Base-by-base conservation (phyloP, 2,113 vertebrate genomes). In the Eulemur macaco region DNA sequence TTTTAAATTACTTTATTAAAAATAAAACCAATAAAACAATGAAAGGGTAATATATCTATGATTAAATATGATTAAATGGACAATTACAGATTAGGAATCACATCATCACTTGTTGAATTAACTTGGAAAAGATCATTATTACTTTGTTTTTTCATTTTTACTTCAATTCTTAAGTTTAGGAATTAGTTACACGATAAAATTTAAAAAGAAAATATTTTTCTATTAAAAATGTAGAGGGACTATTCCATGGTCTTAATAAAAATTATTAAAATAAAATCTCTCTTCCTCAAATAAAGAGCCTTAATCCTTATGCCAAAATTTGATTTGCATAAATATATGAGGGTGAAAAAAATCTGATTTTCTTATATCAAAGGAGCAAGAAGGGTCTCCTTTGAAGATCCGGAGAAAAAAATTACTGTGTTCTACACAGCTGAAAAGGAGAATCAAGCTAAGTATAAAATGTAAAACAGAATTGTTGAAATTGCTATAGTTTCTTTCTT, bases 1-100 rank as follows among this genome's bases (percentile, higher is more conserved):
- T 93, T 76, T 68, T 80, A 52, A 96, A 77, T 86, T 89, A 97
- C 45, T 82, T 94, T 47, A 97, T 60, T 66, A 93, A 87, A 95
- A 93, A 86, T 56, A 96, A 95, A 95, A 66, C 71, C 23, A 85
- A 89, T 69, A 93, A 90, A 83, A 56, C 9, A 90, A 96, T 54
- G 31, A 77, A 94, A 96, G 56, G 42, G 50, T 86, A 94, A 96
- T 8, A 86, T 68, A 68, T 11, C 64, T 76, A 63, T 23, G 29
- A 86, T 39, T n/a, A 92, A 92, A 91, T 76, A 63, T 23, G 29
- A 86, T 39, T n/a, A 92, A 92, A 91, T 29, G 8, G 20, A 69
- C 37, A 95, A 66, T 71, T 39, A 94, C 6, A 89, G 86, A 97
- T 69, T 93, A 78, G 68, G 50, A 77, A 10, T 92, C 52, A 1